Evolutionary conservation across 2,113 vertebrate genomes (phyloP).

Genomic region (Malurus melanocephalus): DNA sequence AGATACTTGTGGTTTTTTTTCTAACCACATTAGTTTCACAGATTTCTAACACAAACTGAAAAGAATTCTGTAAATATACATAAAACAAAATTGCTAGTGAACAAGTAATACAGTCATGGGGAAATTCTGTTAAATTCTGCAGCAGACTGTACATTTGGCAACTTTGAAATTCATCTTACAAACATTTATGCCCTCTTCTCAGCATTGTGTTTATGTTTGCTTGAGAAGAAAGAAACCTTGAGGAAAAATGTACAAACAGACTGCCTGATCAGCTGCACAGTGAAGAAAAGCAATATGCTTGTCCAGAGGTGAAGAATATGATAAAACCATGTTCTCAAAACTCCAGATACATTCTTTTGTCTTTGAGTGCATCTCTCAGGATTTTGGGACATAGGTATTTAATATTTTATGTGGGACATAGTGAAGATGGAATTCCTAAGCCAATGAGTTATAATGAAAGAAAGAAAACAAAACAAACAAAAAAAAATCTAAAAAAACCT

Average conservation of each 20-base stretch:
- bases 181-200: not conserved
- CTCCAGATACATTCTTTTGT: not conserved
- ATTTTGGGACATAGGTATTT: not conserved
- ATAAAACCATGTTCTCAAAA: not conserved
- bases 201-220: not conserved
- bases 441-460: rapidly evolving
- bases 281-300: not conserved
- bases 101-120: not conserved
- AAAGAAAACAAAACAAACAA: not conserved
- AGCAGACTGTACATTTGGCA: not conserved
- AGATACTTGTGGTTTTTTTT: not conserved
- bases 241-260: not conserved
- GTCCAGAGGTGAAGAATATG: not conserved
- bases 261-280: not conserved
- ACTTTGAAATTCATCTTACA: not conserved
- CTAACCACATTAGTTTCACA: not conserved
- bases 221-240: not conserved
- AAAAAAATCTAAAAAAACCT: not conserved
- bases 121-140: not conserved
- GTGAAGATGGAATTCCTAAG: not conserved
- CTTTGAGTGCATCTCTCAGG: not conserved
- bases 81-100: not conserved
- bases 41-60: not conserved
- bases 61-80: not conserved
- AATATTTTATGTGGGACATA: not conserved